Evolutionary conservation across 2,797 vertebrate species (phyloP).

Genomic region (Typhlichthys eigenmanni): DNA sequence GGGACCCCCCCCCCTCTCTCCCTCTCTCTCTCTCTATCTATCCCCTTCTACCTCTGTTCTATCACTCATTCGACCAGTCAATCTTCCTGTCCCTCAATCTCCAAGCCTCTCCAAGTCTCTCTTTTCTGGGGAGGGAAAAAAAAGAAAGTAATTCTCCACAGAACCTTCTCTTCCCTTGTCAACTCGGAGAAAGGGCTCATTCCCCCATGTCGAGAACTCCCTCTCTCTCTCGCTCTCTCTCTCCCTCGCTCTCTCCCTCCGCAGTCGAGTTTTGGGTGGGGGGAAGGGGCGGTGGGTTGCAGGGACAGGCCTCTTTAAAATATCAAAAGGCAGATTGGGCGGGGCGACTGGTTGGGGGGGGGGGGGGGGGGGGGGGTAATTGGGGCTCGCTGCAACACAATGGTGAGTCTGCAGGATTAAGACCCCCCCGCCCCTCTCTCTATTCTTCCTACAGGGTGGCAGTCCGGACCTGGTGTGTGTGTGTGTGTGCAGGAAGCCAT

Average conservation of each 20-base stretch:
- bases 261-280: too few species aligned
- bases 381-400: conserved; percentile 50
- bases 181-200: too few species aligned
- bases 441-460: conserved; percentile 61
- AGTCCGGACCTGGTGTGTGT: conserved; percentile 60
- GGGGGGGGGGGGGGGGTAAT: too few species aligned
- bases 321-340: too few species aligned
- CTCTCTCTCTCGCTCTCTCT: too few species aligned
- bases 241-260: too few species aligned
- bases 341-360: too few species aligned
- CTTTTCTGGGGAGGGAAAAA: not conserved
- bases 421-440: conserved; percentile 54
- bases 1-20: conserved; percentile 77
- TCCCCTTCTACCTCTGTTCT: conserved; percentile 10
- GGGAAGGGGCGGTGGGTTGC: too few species aligned
- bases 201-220: conserved; percentile 36
- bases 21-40: conserved; percentile 54
- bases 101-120: conserved; percentile 15
- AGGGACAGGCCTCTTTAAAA: too few species aligned
- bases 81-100: conserved; percentile 43
- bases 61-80: conserved; percentile 69
- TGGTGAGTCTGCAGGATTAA: conserved; percentile 72
- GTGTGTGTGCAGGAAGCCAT: conserved; percentile 68
- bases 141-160: not conserved
- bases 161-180: not conserved